These are phyloP conservation scores for Drosophila ambigua DNA, from an alignment of 1,140 invertebrate species.

Conservation along the genomic window DNA sequence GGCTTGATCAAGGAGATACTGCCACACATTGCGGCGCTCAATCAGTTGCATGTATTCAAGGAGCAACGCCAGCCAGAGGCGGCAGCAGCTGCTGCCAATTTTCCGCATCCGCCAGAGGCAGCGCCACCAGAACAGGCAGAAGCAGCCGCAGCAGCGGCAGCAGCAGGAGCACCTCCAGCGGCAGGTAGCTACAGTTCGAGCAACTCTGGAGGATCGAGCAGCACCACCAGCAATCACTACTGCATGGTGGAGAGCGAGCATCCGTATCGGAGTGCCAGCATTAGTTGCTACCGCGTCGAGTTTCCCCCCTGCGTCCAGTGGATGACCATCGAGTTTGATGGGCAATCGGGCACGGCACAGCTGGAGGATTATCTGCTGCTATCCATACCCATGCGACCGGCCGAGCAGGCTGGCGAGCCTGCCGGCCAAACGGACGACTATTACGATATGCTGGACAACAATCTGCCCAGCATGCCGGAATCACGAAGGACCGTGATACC, in stretches of 20 bases:
- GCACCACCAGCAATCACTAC: slow-evolving; percentile 92
- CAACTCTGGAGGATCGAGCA: slow-evolving; percentile 4
- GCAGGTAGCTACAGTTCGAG: background rate
- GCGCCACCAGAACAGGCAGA: slow-evolving; percentile 1
- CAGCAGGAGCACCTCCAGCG: no score
- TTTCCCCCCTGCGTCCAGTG: slow-evolving; percentile 96
- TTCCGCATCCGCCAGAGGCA: slow-evolving; percentile 24
- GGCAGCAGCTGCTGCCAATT: background rate
- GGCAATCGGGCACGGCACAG: slow-evolving; percentile 95
- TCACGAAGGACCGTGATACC: slow-evolving; percentile 1
- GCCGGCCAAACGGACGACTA: slow-evolving; percentile 62
- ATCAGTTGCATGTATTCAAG: slow-evolving; percentile 86
- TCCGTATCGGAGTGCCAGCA: slow-evolving; percentile 96
- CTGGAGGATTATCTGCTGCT: slow-evolving; percentile 96
- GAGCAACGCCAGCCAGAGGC: slow-evolving; percentile 70
- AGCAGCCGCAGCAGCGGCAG: no score
- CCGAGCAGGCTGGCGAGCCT: slow-evolving; percentile 17
- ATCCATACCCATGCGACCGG: slow-evolving; percentile 88
- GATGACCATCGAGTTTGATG: slow-evolving; percentile 97
- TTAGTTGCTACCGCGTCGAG: slow-evolving; percentile 94
- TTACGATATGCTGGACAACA: slow-evolving; percentile 74
- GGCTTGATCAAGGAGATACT: slow-evolving; percentile 95
- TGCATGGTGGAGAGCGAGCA: slow-evolving; percentile 98
- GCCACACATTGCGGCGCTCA: slow-evolving; percentile 94
- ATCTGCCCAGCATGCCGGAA: slow-evolving; percentile 22